phyloP scores from a whole-genome alignment of 2,797 vertebrate species.

The Nyctibius grandis region DNA sequence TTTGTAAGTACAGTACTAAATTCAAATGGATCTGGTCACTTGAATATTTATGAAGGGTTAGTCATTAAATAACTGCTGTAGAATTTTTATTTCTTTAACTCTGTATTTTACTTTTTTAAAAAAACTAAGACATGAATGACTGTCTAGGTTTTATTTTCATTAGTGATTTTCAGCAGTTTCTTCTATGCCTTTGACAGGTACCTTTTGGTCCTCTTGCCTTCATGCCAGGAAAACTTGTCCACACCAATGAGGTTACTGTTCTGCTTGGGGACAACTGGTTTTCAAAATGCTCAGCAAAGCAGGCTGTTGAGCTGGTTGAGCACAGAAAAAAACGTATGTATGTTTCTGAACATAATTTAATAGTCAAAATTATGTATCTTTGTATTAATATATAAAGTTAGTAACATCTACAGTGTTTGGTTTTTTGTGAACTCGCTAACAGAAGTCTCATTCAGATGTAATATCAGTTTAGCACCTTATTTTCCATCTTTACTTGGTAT shows the following conservation, averaged over 20 bases:
- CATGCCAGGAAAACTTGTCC: conserved; percentile 90
- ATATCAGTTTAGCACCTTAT: neutral
- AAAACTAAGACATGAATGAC: neutral
- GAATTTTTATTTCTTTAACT: neutral
- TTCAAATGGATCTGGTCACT: neutral
- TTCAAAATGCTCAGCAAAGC: conserved; percentile 92
- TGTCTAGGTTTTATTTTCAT: neutral
- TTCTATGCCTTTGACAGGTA: conserved; percentile 77
- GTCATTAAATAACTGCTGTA: neutral
- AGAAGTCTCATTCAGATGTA: neutral
- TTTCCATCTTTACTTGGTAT: neutral
- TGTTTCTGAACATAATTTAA: neutral
- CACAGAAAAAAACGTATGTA: conserved; percentile 93
- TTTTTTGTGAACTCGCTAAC: neutral
- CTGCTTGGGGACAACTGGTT: conserved; percentile 98
- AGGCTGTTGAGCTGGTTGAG: conserved; percentile 85
- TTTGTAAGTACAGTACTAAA: neutral
- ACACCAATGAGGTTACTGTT: conserved; percentile 93
- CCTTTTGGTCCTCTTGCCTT: conserved; percentile 95
- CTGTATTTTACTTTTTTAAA: neutral
- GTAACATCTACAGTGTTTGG: rapidly evolving
- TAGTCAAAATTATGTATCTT: neutral
- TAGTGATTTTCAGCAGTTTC: neutral
- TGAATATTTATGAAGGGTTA: neutral
- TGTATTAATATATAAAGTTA: neutral